Conservation (phyloP, 30 jellyfish, hydroid and myxozoan species). For the Sanderia malayensis region DNA sequence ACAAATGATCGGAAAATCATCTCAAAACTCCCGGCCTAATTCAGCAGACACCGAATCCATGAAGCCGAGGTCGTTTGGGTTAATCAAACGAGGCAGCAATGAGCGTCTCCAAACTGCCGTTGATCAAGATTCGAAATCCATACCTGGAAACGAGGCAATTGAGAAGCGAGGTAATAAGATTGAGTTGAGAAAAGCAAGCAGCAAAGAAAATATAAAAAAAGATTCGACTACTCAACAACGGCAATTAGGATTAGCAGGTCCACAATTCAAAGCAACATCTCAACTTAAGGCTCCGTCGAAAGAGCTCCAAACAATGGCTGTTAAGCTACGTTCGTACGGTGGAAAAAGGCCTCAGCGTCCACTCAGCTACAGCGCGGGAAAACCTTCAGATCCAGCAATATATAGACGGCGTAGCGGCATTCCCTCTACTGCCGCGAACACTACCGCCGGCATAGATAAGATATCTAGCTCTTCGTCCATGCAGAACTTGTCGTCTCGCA, state of each 20-base stretch:
- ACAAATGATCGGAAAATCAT: neutral
- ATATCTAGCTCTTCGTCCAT: slow-evolving; percentile 25
- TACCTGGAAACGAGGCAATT: neutral
- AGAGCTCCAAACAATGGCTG: slow-evolving; percentile 52
- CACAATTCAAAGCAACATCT: neutral
- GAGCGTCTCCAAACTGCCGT: neutral
- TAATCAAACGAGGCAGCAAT: neutral
- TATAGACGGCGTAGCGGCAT: neutral
- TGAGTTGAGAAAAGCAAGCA: neutral
- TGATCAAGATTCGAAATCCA: neutral
- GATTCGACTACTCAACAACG: neutral
- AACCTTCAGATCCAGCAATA: slow-evolving; percentile 8
- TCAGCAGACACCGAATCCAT: neutral
- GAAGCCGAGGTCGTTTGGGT: neutral
- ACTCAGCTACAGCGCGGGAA: slow-evolving; percentile 30
- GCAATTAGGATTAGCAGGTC: neutral
- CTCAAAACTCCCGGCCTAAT: neutral
- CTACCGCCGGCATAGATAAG: slow-evolving; percentile 1
- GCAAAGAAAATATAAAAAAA: slow-evolving; percentile 11
- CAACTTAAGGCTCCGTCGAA: slow-evolving; percentile 31
- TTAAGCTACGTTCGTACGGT: slow-evolving; percentile 28
- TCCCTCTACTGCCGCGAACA: neutral
- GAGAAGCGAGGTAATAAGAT: neutral
- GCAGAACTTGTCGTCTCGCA: slow-evolving; percentile 28
- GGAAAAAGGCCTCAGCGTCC: slow-evolving; percentile 48